A percentile compares a stretch with the other conserved stretches of the same genome.
Evolutionary conservation across 2,888 invertebrate species (phyloP).

Genomic region (Eurytoma californica): DNA sequence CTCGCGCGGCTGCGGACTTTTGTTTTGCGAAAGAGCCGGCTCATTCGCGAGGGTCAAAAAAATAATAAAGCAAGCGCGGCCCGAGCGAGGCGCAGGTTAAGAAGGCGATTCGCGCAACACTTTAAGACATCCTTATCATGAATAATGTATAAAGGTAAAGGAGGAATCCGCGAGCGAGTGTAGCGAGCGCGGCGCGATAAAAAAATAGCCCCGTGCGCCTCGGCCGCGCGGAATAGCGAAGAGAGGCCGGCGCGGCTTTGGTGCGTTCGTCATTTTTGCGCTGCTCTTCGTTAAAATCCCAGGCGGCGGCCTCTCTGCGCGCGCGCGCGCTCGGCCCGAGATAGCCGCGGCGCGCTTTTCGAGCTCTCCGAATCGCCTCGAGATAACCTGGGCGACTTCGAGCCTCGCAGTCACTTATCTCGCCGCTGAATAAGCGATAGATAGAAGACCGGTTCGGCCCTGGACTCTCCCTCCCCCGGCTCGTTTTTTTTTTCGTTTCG

Average conservation of each 20-base stretch:
- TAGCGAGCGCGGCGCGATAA: conserved; percentile 32
- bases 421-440: conserved; percentile 57
- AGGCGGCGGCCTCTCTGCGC: conserved; percentile 18
- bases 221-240: conserved; percentile 44
- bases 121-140: conserved; percentile 55
- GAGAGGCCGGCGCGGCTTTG: not conserved
- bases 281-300: conserved; percentile 44
- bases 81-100: not conserved
- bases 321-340: conserved; percentile 13
- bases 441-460: conserved; percentile 56
- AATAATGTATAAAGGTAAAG: conserved; percentile 54
- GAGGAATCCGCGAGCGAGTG: conserved; percentile 26
- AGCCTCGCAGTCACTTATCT: conserved; percentile 50
- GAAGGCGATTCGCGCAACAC: conserved; percentile 52
- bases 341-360: conserved; percentile 48
- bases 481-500: not conserved
- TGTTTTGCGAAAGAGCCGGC: not conserved
- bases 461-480: not conserved
- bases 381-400: conserved; percentile 55
- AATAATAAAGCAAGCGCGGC: conserved; percentile 13
- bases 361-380: conserved; percentile 52
- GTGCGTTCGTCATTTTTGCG: conserved; percentile 48
- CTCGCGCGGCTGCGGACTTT: conserved; percentile 5
- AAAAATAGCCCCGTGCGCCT: conserved; percentile 18
- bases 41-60: conserved; percentile 21